Percentiles rank a stretch among this genome's conserved stretches.
phyloP scores from a whole-genome alignment of 1,140 invertebrate species.

The Zaprionus kolodkinae region DNA sequence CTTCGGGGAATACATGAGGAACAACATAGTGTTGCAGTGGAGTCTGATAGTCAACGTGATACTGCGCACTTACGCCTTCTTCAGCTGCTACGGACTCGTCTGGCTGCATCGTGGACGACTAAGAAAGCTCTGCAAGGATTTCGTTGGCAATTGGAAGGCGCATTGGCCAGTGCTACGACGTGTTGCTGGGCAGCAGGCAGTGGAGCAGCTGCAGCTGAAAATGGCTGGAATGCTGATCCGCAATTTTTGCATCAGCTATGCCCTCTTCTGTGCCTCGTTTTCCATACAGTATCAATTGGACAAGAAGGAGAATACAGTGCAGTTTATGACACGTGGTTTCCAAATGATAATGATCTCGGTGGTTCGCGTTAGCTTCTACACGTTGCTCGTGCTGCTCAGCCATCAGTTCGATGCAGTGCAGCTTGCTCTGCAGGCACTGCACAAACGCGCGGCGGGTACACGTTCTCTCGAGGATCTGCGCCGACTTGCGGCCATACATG shows the following conservation, averaged over 20 bases:
- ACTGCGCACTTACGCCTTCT: slow-evolving; percentile 3
- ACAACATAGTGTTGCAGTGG: slow-evolving; percentile 56
- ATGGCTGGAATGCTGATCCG: slow-evolving; percentile 16
- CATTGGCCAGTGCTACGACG: slow-evolving; percentile 35
- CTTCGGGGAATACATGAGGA: slow-evolving; percentile 41
- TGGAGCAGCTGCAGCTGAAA: slow-evolving; percentile 17
- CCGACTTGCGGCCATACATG: slow-evolving; percentile 35
- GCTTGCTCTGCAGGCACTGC: slow-evolving; percentile 37
- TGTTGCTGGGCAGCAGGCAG: background rate
- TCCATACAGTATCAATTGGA: slow-evolving; percentile 47
- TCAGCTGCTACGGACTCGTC: slow-evolving; percentile 42
- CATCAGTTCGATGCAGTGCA: slow-evolving; percentile 55
- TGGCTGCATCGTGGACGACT: slow-evolving; percentile 47
- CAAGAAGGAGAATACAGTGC: background rate
- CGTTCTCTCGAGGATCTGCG: slow-evolving; percentile 11
- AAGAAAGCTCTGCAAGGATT: slow-evolving; percentile 36
- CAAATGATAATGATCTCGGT: slow-evolving; percentile 33
- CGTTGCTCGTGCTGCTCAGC: slow-evolving; percentile 36
- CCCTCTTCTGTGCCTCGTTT: slow-evolving; percentile 8
- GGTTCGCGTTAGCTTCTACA: slow-evolving; percentile 28
- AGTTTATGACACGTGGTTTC: background rate
- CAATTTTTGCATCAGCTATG: slow-evolving; percentile 29
- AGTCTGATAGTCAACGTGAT: slow-evolving; percentile 11
- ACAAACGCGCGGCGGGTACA: background rate
- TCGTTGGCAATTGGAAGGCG: slow-evolving; percentile 21